Percentiles rank a stretch among this genome's conserved stretches.
These are phyloP conservation scores for Phthorimaea operculella DNA, from an alignment of 1,140 invertebrate species.

Conservation along the genomic window DNA sequence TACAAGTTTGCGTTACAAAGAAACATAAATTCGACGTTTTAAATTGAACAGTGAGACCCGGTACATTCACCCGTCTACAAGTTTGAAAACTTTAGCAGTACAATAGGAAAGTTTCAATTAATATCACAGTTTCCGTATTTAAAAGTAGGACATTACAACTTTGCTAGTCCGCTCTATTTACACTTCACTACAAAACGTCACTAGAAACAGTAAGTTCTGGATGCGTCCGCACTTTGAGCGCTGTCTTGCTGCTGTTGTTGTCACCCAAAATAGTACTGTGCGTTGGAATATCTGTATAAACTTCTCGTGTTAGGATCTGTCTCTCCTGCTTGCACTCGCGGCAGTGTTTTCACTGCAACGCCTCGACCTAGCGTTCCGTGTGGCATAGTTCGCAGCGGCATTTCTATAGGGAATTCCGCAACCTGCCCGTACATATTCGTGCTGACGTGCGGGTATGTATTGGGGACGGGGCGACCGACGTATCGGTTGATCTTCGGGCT, in stretches of 20 bases:
- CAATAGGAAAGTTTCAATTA: slow-evolving; percentile 62
- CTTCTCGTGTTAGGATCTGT: slow-evolving; percentile 61
- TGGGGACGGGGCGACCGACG: slow-evolving; percentile 59
- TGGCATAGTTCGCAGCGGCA: slow-evolving; percentile 61
- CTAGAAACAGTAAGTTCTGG: slow-evolving; percentile 69
- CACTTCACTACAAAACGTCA: slow-evolving; percentile 43
- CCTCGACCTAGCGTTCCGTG: slow-evolving; percentile 60
- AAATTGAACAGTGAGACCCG: not conserved
- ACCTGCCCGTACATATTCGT: slow-evolving; percentile 66
- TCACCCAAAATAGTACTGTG: slow-evolving; percentile 68
- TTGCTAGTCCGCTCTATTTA: slow-evolving; percentile 32
- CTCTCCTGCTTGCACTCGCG: slow-evolving; percentile 58
- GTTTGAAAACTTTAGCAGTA: slow-evolving; percentile 37
- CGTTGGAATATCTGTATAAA: slow-evolving; percentile 67
- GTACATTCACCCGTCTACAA: slow-evolving; percentile 29
- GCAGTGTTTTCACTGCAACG: slow-evolving; percentile 56
- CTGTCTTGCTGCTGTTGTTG: slow-evolving; percentile 64
- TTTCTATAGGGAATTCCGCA: slow-evolving; percentile 61
- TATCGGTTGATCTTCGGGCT: slow-evolving; percentile 62
- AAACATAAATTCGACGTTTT: not conserved
- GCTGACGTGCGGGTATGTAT: slow-evolving; percentile 61
- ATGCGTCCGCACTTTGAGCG: slow-evolving; percentile 57
- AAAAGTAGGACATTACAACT: slow-evolving; percentile 62
- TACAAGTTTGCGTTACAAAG: not conserved
- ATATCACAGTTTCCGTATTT: slow-evolving; percentile 66